Conservation (phyloP, 2,113 vertebrate species). For the Erythrocercus mccallii region DNA sequence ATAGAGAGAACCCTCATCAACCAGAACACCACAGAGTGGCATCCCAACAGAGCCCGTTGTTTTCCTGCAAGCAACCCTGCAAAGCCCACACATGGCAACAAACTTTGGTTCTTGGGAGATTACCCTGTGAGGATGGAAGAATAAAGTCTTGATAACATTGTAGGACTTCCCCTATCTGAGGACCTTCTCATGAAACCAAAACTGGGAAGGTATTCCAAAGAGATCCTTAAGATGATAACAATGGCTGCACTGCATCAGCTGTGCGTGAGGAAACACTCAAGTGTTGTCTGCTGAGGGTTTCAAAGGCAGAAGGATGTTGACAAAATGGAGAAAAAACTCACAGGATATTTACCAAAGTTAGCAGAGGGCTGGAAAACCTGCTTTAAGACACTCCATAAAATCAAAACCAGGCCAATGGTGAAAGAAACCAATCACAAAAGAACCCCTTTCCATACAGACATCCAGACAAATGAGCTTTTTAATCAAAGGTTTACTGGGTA, state of each 20-base stretch:
- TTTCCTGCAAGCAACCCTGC: not conserved
- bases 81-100: not conserved
- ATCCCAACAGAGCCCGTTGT: fast-evolving
- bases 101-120: not conserved
- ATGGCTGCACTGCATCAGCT: not conserved
- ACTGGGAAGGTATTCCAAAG: not conserved
- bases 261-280: not conserved
- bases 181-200: not conserved
- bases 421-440: not conserved
- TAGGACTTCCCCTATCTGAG: not conserved
- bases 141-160: not conserved
- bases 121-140: not conserved
- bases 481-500: not conserved
- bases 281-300: not conserved
- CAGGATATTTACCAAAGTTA: not conserved
- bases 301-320: not conserved
- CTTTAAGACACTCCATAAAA: not conserved
- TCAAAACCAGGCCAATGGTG: not conserved
- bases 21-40: not conserved
- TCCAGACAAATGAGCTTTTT: not conserved
- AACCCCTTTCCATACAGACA: not conserved
- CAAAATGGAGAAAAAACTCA: not conserved
- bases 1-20: not conserved
- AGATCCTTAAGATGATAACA: not conserved
- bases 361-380: not conserved